phyloP scores from a whole-genome alignment of 2,888 invertebrate genomes.

The Helicoverpa assulta region DNA sequence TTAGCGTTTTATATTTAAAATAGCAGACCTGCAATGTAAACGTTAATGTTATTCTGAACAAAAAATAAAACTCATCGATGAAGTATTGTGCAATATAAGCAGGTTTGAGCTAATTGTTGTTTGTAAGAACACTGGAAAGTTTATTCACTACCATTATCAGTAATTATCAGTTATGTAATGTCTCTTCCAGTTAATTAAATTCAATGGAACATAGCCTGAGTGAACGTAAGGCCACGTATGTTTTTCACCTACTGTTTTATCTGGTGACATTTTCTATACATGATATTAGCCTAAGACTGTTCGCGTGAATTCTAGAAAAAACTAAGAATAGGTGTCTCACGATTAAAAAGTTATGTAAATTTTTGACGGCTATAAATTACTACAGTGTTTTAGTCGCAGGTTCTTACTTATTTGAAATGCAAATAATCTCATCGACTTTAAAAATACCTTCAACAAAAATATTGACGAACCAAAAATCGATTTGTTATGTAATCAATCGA shows the following conservation, averaged over 20 bases:
- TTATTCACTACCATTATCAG: background rate
- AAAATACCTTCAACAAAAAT: too few relatives aligned
- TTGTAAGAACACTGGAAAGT: background rate
- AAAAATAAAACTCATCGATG: constrained; percentile 2
- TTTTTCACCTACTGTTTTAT: constrained; percentile 54
- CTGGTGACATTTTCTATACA: constrained; percentile 47
- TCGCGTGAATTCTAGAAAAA: constrained; percentile 59
- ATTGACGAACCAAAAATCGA: background rate
- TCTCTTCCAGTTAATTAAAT: constrained; percentile 54
- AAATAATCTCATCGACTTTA: background rate
- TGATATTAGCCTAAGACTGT: constrained; percentile 42
- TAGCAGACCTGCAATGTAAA: background rate
- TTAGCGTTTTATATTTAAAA: background rate
- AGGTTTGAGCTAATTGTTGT: background rate
- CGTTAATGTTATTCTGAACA: constrained; percentile 1
- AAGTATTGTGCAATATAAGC: constrained; percentile 9
- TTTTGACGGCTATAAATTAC: background rate
- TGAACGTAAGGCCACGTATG: constrained; percentile 76
- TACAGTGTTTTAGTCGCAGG: background rate
- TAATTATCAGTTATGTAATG: constrained; percentile 1
- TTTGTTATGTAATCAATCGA: background rate
- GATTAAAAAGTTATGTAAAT: constrained; percentile 37
- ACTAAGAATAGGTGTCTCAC: constrained; percentile 16
- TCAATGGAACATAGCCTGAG: constrained; percentile 48
- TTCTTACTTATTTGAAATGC: background rate